Conservation (phyloP, 2,797 vertebrate genomes). For the Odontamblyopus rebecca region DNA sequence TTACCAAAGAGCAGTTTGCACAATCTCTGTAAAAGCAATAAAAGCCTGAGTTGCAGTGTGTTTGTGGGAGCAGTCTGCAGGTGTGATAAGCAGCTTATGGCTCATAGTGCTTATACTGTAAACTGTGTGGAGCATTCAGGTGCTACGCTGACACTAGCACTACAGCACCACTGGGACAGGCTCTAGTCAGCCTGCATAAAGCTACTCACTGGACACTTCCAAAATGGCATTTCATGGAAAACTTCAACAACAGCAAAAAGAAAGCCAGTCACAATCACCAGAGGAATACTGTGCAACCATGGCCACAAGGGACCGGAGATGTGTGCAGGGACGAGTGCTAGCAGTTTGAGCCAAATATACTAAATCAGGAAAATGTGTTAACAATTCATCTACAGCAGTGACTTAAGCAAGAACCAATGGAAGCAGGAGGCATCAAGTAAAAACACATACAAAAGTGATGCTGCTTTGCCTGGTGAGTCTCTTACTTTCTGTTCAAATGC, state of each 20-base stretch:
- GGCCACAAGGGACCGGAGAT: too few species aligned
- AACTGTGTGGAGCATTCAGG: slow-evolving; percentile 22
- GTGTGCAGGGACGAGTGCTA: not conserved
- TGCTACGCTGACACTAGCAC: slow-evolving; percentile 22
- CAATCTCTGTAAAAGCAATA: not conserved
- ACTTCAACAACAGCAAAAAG: slow-evolving; percentile 4
- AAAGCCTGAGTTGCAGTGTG: slow-evolving; percentile 1
- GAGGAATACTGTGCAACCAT: not conserved
- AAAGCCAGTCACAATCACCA: slow-evolving; percentile 8
- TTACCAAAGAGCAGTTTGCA: not conserved
- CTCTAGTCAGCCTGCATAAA: slow-evolving; percentile 15
- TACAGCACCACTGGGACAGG: slow-evolving; percentile 7
- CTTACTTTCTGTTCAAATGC: too few species aligned
- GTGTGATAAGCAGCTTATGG: slow-evolving; percentile 18
- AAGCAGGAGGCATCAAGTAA: not conserved
- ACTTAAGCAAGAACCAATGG: too few species aligned
- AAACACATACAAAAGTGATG: not conserved
- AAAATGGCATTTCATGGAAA: slow-evolving; percentile 26
- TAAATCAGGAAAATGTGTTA: not conserved
- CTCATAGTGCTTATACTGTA: slow-evolving; percentile 22
- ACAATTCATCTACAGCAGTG: too few species aligned
- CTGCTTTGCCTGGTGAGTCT: too few species aligned
- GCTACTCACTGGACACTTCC: slow-evolving; percentile 8
- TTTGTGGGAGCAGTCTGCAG: slow-evolving; percentile 19
- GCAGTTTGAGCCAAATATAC: not conserved